Evolutionary conservation across 2,113 vertebrate genomes (phyloP).

Genomic region (Oplegnathus fasciatus): DNA sequence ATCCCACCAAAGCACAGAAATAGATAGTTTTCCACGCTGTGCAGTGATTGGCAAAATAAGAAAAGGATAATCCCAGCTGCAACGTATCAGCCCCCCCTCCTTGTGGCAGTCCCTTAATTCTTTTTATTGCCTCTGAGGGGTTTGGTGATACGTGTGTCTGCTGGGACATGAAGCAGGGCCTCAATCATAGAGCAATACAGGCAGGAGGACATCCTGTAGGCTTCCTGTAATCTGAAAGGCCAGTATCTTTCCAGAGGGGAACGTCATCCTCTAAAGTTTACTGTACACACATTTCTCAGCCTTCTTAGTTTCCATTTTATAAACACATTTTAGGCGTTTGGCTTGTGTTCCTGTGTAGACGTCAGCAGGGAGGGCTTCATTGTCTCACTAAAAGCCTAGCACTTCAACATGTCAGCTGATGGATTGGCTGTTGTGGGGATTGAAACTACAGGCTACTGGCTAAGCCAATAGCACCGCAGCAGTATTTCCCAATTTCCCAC

Average conservation of each 20-base stretch:
- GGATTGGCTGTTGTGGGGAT: constrained; percentile 33
- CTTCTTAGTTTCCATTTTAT: constrained; percentile 50
- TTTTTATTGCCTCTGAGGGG: constrained; percentile 49
- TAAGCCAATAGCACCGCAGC: not conserved
- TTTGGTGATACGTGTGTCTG: constrained; percentile 36
- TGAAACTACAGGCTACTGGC: constrained; percentile 23
- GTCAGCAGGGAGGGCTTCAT: constrained; percentile 48
- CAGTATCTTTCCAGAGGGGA: constrained; percentile 27
- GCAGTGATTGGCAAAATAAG: constrained; percentile 10
- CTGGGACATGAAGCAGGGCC: constrained; percentile 31
- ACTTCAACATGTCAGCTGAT: constrained; percentile 60
- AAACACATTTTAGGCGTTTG: constrained; percentile 31
- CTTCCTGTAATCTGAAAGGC: constrained; percentile 45
- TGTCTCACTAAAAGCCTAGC: constrained; percentile 58
- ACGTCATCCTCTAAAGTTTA: constrained; percentile 47
- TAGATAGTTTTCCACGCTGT: not conserved
- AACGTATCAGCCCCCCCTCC: constrained; percentile 42
- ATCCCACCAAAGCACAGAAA: not conserved
- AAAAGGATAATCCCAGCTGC: constrained; percentile 46
- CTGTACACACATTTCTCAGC: constrained; percentile 42
- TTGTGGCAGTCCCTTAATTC: not conserved
- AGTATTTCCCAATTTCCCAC: constrained; percentile 8
- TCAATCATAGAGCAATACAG: constrained; percentile 22
- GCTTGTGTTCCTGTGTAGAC: constrained; percentile 22
- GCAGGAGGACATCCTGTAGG: constrained; percentile 24